Evolutionary conservation across 2,797 vertebrate species (phyloP), one percentile per base, ranked within the genome.

Genomic region (Eremophila alpestris): DNA sequence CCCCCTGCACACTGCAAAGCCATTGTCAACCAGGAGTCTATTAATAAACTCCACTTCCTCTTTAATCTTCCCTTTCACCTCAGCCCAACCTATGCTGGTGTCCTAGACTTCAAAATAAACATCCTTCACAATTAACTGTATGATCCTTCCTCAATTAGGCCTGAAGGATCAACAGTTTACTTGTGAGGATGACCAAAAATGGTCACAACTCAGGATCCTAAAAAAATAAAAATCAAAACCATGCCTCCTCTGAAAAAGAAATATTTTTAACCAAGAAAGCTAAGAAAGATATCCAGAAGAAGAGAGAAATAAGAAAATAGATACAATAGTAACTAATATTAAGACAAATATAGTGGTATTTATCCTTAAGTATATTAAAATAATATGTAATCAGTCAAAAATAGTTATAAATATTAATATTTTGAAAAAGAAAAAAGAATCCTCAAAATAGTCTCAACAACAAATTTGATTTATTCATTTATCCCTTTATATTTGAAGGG

Each of bases 31-130:
- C 55, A 64, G 59, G 13, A 62, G 7, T 18, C 62, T 88, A 82
- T 79, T 89, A 91, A 95, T 92, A 94, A 93, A 93, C 51, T 63
- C 27, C 48, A 67, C 51, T 94, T 95, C 92, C 95, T 88, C 65
- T 81, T 91, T 83, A 69, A 86, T 91, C 51, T 69, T 88, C 67
- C 87, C 67, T 83, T 91, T 81, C 92, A 94, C 89, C 82, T 76
- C 87, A 76, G 65, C 75, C 69, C 91, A 84, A 62, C 14, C 45
- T 9, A 40, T 0, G 0, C 55, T 64, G 32, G 7, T 46, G 45
- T 36, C 18, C 49, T 5, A 38, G 62, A 49, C 79, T 56, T 83
- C 7, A 59, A 83, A 79, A 92, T 78, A 97, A 96, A 92, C 82
- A 93, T 41, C 63, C 51, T 45, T 73, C 62, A 59, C 30, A 88